Evolutionary conservation across 2,113 vertebrate species (phyloP), one percentile per base, ranked within the genome.

Genomic region (Pelecanus crispus): DNA sequence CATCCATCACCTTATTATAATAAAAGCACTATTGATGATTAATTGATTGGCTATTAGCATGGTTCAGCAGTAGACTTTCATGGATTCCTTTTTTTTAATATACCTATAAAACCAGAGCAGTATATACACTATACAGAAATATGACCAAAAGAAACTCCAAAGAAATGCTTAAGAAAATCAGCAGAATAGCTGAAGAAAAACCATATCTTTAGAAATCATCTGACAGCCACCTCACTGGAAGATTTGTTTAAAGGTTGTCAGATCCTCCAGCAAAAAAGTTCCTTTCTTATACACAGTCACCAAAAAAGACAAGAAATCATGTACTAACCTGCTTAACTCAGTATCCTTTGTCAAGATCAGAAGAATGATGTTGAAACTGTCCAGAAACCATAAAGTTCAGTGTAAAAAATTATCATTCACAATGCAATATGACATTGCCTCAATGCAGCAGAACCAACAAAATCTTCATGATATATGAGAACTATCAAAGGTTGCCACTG

Each of bases 401-500:
- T 29, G n/a, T 90, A 90, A 96, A 96, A 92, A 93, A 95, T 73
- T 81, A 87, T 86, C 95, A 84, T 79, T 94, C 93, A 56, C 25
- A 55, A 61, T 88, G 73, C 38, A 94, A 6, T 83, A 36, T 88
- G 95, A 91, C 71, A 92, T 81, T 66, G 91, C 85, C 94, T 96
- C 90, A 88, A 5, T 93, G 75, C 53, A 94, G 95, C 75, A 97
- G 95, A 97, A 66, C 82, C 95, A 94, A 87, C 92, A 80, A 70
- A 94, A 81, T 65, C 79, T 86, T 40, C 40, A 28, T 97, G 90
- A 96, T 97, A 81, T 83, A 96, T 93, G 95, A 95, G 77, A 75
- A 53, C 88, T 67, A 94, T 77, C 80, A 98, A 58, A 96, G 94
- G 87, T 92, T 97, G 94, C 85, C 79, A 55, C 45, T 45, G 94